Conservation (phyloP, 2,888 invertebrate genomes). For the Euzetes globulus region DNA sequence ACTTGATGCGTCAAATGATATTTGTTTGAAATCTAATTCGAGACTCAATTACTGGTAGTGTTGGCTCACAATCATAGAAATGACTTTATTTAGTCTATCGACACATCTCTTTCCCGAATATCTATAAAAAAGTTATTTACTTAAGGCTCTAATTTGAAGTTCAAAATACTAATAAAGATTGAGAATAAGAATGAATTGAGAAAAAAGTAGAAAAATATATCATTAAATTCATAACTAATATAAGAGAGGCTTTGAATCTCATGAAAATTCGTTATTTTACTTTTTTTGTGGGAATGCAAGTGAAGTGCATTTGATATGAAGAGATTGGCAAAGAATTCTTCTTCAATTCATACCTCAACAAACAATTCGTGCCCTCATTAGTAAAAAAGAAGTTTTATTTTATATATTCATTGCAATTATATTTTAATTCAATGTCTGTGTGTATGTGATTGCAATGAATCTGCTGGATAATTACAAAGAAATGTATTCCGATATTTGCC, state of each 20-base stretch:
- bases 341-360: neutral
- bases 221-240: constrained; percentile 2
- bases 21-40: constrained; percentile 17
- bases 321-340: neutral
- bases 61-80: constrained; percentile 9
- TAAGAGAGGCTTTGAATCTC: neutral
- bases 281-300: neutral
- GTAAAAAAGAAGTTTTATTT: neutral
- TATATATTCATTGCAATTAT: neutral
- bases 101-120: neutral
- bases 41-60: neutral
- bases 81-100: constrained; percentile 13
- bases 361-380: neutral
- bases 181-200: neutral
- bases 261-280: neutral
- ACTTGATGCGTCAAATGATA: constrained; percentile 14
- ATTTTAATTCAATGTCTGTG: neutral
- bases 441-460: neutral
- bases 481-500: too few species aligned
- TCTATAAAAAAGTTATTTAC: neutral
- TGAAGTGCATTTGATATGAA: neutral
- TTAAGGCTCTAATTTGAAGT: neutral
- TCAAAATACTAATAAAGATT: neutral
- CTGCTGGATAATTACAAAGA: too few species aligned
- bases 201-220: neutral